A percentile compares a stretch with the other conserved stretches of the same genome.
These are phyloP conservation scores for Drosophila carrolli DNA, from an alignment of 1,140 invertebrate genomes.

Conservation along the genomic window DNA sequence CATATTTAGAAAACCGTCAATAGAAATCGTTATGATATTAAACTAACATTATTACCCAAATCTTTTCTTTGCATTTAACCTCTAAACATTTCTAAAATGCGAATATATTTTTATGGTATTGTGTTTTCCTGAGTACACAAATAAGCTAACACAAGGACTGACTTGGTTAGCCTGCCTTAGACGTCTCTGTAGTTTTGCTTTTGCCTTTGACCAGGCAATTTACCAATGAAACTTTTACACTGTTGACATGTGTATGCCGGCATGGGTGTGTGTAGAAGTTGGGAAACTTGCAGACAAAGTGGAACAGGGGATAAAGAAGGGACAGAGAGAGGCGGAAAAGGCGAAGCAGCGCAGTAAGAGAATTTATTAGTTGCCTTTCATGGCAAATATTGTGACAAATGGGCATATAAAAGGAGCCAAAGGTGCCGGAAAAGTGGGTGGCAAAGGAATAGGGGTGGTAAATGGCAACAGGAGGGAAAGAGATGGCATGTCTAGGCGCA, in stretches of 20 bases:
- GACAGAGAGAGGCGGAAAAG: constrained; percentile 1
- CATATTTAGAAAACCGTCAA: no score
- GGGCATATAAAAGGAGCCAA: constrained; percentile 62
- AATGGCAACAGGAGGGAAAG: not conserved
- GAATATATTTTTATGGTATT: not conserved
- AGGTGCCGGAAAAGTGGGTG: constrained; percentile 16
- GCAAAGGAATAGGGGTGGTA: not conserved
- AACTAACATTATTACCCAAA: no score
- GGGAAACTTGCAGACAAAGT: constrained; percentile 35
- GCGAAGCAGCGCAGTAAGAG: constrained; percentile 49
- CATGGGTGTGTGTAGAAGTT: constrained; percentile 10
- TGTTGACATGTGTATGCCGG: constrained; percentile 41
- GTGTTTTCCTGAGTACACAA: constrained; percentile 2
- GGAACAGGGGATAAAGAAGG: constrained; percentile 1
- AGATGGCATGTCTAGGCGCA: constrained; percentile 34
- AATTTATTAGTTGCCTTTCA: constrained; percentile 78
- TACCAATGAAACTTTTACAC: constrained; percentile 49
- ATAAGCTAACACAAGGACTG: not conserved
- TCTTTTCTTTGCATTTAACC: not conserved
- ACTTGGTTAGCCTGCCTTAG: constrained; percentile 23
- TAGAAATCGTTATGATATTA: no score
- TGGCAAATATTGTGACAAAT: constrained; percentile 78
- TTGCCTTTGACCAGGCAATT: constrained; percentile 49
- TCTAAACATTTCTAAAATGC: not conserved
- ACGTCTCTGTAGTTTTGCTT: constrained; percentile 19